Base-by-base conservation (phyloP, 2,113 vertebrate species). In the Xenus cinereus region DNA sequence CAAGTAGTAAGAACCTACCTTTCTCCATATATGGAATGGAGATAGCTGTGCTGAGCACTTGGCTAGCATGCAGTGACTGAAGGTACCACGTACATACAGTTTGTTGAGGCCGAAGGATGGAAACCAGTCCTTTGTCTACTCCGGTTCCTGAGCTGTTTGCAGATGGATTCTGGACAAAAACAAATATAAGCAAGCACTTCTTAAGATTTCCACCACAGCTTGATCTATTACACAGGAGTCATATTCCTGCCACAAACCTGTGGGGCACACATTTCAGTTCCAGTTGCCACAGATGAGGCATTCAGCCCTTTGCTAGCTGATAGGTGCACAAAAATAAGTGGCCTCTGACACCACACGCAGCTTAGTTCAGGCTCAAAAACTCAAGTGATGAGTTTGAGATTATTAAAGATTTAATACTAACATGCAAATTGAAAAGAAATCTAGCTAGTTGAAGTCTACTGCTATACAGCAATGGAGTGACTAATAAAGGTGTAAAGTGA, bases 71-170 rank as follows among this genome's bases (percentile, higher is more conserved):
- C 4, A 95, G 54, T 1, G 99, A 96, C 6, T 94, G 92, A 83
- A 99, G 95, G 91, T 99, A 98, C 98, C 99, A 98, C 0, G 98
- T 98, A 43, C 99, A 98, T 27, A 97, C 21, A 0, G 37, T 98
- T 93, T 99, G 99, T 28, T 95, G 84, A 0, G 96, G 98, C 39
- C 53, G 86, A 6, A 99, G 98, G 43, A 97, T 26, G 9, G 98
- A 99, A 93, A 99, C 97, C 66, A 99, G 97, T 9, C 99, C 99
- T 4, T 57, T 93, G 97, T 99, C 99, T 12, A 75, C 96, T 11
- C 98, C 98, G 1, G 97, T 98, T 75, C 96, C 97, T 0, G 98
- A 99, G 32, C 77, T 93, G 75, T 97, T 98, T 9, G 33, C 59
- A 8, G 50, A 97, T 0, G 98, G 95, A 11, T 95, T 86, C 99